These are phyloP conservation scores for Drosophila arawakana DNA, from an alignment of 1,140 invertebrate genomes.

Conservation along the genomic window DNA sequence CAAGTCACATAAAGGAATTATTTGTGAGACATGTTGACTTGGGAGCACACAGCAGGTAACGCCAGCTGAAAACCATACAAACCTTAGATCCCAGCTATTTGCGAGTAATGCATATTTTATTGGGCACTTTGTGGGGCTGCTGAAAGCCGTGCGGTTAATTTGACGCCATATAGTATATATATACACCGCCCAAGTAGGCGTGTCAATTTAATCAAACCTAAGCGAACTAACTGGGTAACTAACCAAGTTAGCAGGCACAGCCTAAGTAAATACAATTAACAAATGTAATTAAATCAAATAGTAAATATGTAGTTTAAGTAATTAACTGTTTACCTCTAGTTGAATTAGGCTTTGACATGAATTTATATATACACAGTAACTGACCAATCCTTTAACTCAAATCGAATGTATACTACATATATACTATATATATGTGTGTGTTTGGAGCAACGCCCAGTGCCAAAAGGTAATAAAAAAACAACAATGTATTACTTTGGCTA, in stretches of 20 bases:
- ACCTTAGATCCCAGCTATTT: conserved; percentile 34
- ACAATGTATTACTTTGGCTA: conserved; percentile 19
- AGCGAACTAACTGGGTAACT: not conserved
- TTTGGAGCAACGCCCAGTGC: conserved; percentile 15
- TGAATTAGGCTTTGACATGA: conserved; percentile 40
- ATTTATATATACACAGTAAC: not conserved
- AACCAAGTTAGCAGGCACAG: not conserved
- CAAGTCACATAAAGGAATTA: conserved; percentile 73
- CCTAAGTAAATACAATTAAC: conserved; percentile 45
- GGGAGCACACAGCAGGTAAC: conserved; percentile 24
- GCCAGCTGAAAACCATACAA: conserved; percentile 17
- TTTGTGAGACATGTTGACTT: conserved; percentile 68
- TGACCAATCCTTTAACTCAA: conserved; percentile 4
- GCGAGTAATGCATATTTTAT: conserved; percentile 76
- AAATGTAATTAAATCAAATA: conserved; percentile 50
- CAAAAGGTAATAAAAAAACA: conserved; percentile 15
- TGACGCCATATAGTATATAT: conserved; percentile 5
- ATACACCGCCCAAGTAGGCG: not conserved
- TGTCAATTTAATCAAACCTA: conserved; percentile 3
- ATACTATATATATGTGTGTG: not conserved
- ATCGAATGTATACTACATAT: not conserved
- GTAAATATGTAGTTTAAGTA: conserved; percentile 11
- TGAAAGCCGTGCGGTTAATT: conserved; percentile 65
- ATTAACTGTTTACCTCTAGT: conserved; percentile 23
- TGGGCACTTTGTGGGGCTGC: conserved; percentile 54